A percentile compares a stretch with the other conserved stretches of the same genome.
Conservation (phyloP, 2,797 vertebrate species). For the Mallotus villosus region DNA sequence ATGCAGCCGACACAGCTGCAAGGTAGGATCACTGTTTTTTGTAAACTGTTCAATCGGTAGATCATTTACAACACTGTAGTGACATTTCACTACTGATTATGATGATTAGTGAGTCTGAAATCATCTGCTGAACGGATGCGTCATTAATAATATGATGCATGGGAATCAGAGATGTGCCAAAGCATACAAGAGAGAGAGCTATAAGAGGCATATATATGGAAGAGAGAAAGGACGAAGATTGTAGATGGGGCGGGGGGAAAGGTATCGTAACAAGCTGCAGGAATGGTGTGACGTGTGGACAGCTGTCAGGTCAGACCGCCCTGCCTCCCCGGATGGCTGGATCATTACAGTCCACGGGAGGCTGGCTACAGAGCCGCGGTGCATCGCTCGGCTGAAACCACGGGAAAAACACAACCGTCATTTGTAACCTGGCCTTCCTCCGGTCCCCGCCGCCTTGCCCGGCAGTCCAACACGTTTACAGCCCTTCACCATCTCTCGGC, state of each 20-base stretch:
- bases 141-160: too few species aligned
- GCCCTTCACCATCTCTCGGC: conserved; percentile 48
- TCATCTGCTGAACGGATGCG: too few species aligned
- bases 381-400: conserved; percentile 59
- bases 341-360: conserved; percentile 67
- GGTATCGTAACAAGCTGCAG: background rate
- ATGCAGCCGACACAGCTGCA: too few species aligned
- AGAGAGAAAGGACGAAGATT: too few species aligned
- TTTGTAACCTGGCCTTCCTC: conserved; percentile 46
- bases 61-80: too few species aligned
- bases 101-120: too few species aligned
- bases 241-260: background rate
- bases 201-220: too few species aligned
- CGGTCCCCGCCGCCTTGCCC: background rate
- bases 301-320: conserved; percentile 67
- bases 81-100: too few species aligned
- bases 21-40: too few species aligned
- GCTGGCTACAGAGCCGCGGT: conserved; percentile 45
- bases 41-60: too few species aligned
- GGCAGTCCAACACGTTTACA: conserved; percentile 49
- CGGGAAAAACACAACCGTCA: conserved; percentile 54
- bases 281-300: conserved; percentile 37
- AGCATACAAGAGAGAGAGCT: too few species aligned
- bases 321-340: conserved; percentile 57
- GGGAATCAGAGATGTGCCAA: too few species aligned